A percentile compares a stretch with the other conserved stretches of the same genome.
These are phyloP conservation scores for Drosophila takahashii DNA, from an alignment of 1,140 invertebrate genomes.

Conservation along the genomic window DNA sequence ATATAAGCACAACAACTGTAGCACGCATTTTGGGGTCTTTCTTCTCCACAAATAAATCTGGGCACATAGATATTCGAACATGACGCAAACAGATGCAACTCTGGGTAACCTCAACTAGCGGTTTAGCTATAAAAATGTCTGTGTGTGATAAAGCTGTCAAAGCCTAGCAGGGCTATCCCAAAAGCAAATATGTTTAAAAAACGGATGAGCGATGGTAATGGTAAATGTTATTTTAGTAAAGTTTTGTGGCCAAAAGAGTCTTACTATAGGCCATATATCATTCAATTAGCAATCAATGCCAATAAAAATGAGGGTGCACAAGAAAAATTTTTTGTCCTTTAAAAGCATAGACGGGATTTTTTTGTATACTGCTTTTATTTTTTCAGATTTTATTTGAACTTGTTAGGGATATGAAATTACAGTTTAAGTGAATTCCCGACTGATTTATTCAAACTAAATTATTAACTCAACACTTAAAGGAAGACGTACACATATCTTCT, in stretches of 20 bases:
- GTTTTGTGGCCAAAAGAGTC: slow-evolving; percentile 8
- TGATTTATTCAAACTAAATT: neutral
- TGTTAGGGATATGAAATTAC: too few species aligned
- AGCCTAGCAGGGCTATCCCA: too few species aligned
- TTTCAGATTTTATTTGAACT: too few species aligned
- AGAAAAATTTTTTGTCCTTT: too few species aligned
- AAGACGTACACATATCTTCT: neutral
- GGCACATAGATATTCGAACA: slow-evolving; percentile 1
- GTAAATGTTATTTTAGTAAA: slow-evolving; percentile 31
- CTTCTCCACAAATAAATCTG: neutral
- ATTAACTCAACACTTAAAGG: neutral
- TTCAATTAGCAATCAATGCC: too few species aligned
- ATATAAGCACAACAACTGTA: slow-evolving; percentile 44
- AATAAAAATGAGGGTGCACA: too few species aligned
- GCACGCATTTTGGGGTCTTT: slow-evolving; percentile 15
- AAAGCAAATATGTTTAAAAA: slow-evolving; percentile 13
- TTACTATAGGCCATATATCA: too few species aligned
- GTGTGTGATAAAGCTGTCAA: too few species aligned
- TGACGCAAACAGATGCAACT: slow-evolving; percentile 51
- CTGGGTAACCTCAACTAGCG: slow-evolving; percentile 23
- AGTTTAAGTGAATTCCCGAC: neutral
- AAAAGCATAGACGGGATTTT: too few species aligned
- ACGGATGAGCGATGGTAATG: slow-evolving; percentile 19
- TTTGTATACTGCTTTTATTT: too few species aligned
- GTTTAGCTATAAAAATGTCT: too few species aligned